Evolutionary conservation across 2,113 vertebrate species (phyloP), one percentile per base, ranked within the genome.

Genomic region (Morphnarchus princeps): DNA sequence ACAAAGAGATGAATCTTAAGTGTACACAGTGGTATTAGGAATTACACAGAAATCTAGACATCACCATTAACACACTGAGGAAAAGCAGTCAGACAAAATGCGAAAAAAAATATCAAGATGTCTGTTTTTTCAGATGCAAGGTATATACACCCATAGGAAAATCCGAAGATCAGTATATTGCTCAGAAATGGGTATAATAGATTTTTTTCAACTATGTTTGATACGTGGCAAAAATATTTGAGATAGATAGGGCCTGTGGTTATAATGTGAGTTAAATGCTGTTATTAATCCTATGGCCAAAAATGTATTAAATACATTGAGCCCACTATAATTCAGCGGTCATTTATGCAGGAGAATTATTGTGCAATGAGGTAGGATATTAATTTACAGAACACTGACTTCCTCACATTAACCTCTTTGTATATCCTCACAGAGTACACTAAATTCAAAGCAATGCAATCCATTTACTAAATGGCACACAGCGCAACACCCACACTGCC

Each of bases 91-190:
- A 40, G 49, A 47, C 0, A 42, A 87, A 81, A 55, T 3, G 2
- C 16, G 19, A 16, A 26, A 49, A 49, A 49, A 67, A 42, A 52
- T 55, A 50, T 14, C 7, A 71, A 76, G 18, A 10, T 31, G 5
- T 11, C 11, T 77, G 0, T 38, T 38, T 42, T 65, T 58, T 55
- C 67, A 72, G 26, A 5, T 22, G 14, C 8, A 77, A 47, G 0
- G 0, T n/a, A 29, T 10, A 29, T 12, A 21, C 1, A 38, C 19
- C 16, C 10, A 24, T 0, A 50, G 17, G 19, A 87, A 55, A 80
- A 55, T 25, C 21, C 49, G 13, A 47, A 62, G 29, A 57, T 52
- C 16, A 66, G 24, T 34, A 8, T 20, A 50, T n/a, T 40, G 22
- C 16, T 76, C 69, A 76, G 57, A 67, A 72, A 55, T 6, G 21